Base-by-base conservation (phyloP, 2,113 vertebrate species). In the Phycodurus eques region DNA sequence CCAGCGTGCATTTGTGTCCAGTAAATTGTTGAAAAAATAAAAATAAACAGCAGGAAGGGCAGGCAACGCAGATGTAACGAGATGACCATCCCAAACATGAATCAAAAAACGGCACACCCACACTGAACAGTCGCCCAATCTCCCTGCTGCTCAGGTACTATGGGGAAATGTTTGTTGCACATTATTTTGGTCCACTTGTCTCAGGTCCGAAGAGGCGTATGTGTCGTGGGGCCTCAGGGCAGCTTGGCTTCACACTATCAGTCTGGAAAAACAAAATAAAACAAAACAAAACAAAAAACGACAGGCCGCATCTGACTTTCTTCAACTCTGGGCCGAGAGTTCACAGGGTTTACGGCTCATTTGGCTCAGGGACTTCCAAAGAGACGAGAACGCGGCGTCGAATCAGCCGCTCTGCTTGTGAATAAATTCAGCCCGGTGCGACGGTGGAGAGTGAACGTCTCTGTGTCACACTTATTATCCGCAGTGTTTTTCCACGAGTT, bases 401-500 rank as follows among this genome's bases (percentile, higher is more conserved):
- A 35, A 49, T 53, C 67, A 42, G 11, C 17, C 2, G 33, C 4
- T 39, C 2, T 15, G 49, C 33, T 54, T 13, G 49, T 8, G 33
- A 42, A 35, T 8, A 42, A 42, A 56, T 62, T 42, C 49, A 67
- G 43, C 53, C 51, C 54, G 53, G 56, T 20, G 67, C 69, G 56
- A 59, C 56, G 56, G 12, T 1, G 11, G 27, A 27, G 56, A 27
- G 10, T 12, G 11, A 27, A 9, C 59, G 59, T 61, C 70, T 62
- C 73, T 71, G 83, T 88, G 90, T 85, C 83, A 87, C 87, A 92
- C 84, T 90, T 88, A 90, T 90, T 90, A 90, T 90, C 90, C 90
- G 57, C 85, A 85, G 90, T 76, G 89, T 90, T 91, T 93, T 93
- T 93, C 91, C 91, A 74, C 88, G 73, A 82, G 75, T 67, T 66